Percentiles rank a stretch among this genome's conserved stretches.
Evolutionary conservation across 2,888 invertebrate genomes (phyloP).

Genomic region (Aphidius colemani): DNA sequence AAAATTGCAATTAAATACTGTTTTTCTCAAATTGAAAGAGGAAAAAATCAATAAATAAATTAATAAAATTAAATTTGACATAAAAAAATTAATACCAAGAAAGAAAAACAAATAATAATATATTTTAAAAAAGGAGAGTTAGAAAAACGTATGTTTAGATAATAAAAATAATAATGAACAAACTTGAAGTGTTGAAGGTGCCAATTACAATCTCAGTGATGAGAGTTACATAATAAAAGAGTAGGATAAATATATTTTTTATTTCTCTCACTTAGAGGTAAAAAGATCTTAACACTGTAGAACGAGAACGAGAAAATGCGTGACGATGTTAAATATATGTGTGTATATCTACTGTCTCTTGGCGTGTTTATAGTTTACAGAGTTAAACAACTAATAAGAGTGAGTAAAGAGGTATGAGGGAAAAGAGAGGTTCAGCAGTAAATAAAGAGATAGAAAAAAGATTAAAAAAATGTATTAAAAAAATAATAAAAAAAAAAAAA

Average conservation of each 20-base stretch:
- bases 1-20: not conserved
- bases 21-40: no score
- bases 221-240: constrained; percentile 39
- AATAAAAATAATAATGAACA: no score
- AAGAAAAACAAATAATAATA: no score
- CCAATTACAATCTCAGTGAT: constrained; percentile 40
- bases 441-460: constrained; percentile 2
- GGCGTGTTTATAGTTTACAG: not conserved
- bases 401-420: not conserved
- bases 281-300: constrained; percentile 17
- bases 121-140: no score
- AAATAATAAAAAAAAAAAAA: constrained; percentile 12
- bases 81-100: no score
- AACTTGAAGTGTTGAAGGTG: constrained; percentile 30
- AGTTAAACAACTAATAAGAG: not conserved
- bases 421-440: not conserved
- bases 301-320: constrained; percentile 14
- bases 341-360: no score
- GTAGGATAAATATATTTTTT: constrained; percentile 34
- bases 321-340: not conserved
- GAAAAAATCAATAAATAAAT: no score
- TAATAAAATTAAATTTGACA: no score
- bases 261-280: not conserved
- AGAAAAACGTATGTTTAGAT: no score
- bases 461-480: constrained; percentile 6